These are phyloP conservation scores for Sarcophilus harrisii DNA, from an alignment of 2,797 vertebrate species.

Conservation along the genomic window DNA sequence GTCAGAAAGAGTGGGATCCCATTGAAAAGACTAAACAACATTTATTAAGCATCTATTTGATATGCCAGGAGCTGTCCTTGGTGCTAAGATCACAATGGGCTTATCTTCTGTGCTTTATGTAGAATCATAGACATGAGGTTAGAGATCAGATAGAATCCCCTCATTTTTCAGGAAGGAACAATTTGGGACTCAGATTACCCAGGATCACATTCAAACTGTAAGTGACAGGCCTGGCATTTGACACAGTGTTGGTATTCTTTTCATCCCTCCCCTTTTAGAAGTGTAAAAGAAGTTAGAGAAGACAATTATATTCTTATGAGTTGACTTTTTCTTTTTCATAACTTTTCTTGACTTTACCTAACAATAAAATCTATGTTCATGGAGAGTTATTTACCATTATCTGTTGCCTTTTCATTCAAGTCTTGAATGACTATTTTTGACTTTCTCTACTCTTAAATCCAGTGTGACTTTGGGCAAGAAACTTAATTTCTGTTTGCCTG, in stretches of 20 bases:
- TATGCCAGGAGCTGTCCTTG: neutral
- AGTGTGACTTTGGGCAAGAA: neutral
- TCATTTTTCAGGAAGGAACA: neutral
- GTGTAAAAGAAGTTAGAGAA: conserved; percentile 1
- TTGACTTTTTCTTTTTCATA: conserved; percentile 31
- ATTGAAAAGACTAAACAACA: neutral
- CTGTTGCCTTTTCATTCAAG: conserved; percentile 33
- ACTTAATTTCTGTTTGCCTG: neutral
- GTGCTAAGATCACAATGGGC: neutral
- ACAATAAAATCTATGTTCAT: neutral
- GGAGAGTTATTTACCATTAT: neutral
- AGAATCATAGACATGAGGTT: neutral
- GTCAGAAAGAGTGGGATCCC: neutral
- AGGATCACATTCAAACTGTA: neutral
- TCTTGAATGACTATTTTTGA: conserved; percentile 23
- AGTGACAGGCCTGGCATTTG: neutral
- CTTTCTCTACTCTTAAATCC: neutral
- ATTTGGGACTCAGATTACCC: neutral
- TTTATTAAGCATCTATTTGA: neutral
- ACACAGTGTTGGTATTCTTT: neutral
- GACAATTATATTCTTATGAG: conserved; percentile 37
- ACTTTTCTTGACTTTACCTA: neutral
- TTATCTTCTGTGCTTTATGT: neutral
- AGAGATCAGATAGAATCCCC: neutral
- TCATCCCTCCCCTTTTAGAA: neutral